Evolutionary conservation across 2,113 vertebrate species (phyloP).

Genomic region (Vireo altiloquus): DNA sequence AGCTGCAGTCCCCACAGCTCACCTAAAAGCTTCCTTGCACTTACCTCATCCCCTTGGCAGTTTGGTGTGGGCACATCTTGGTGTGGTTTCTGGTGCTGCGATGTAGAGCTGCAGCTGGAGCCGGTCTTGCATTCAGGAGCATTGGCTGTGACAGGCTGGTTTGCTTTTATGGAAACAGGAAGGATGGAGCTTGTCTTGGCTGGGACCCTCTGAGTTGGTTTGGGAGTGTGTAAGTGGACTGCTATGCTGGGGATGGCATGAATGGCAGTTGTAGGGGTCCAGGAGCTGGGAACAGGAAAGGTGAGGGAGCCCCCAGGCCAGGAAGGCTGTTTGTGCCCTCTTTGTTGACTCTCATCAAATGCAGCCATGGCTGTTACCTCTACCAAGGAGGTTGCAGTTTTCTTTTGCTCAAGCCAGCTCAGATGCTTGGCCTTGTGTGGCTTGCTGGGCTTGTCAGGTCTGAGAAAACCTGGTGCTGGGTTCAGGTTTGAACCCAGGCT

Average conservation of each 20-base stretch:
- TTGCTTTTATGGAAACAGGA: neutral
- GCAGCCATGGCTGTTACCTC: neutral
- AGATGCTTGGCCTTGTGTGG: rapidly evolving
- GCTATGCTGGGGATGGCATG: neutral
- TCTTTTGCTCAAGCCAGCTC: neutral
- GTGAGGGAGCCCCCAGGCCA: neutral
- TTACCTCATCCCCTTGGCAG: neutral
- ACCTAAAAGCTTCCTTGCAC: neutral
- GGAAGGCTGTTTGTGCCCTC: neutral
- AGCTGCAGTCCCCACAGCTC: neutral
- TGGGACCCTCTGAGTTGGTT: neutral
- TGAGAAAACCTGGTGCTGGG: neutral
- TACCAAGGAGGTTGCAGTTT: neutral
- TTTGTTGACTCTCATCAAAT: neutral
- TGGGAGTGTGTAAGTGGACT: neutral
- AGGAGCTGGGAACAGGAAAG: neutral
- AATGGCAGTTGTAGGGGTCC: neutral
- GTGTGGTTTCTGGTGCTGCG: neutral
- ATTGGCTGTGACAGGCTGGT: neutral
- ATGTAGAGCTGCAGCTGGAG: neutral
- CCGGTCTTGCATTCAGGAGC: neutral
- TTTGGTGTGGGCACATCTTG: neutral
- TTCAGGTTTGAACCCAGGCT: neutral
- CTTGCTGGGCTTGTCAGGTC: neutral
- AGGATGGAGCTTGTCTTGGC: neutral